Conservation (phyloP, 2,113 vertebrate species). For the Arothron firmamentum region DNA sequence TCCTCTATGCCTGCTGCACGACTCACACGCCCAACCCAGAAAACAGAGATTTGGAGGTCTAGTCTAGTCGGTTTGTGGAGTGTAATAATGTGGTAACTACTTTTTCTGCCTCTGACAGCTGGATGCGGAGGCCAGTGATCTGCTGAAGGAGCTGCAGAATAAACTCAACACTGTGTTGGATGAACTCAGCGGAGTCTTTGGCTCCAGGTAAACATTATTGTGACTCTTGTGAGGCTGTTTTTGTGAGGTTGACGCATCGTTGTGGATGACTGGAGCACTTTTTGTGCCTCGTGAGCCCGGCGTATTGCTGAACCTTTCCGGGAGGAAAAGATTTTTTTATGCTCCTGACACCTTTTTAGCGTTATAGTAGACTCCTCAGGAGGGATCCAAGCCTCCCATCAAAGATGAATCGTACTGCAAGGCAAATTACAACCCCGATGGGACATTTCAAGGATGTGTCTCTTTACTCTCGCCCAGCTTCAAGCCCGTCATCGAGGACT, state of each 20-base stretch:
- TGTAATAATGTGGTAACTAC: conserved; percentile 42
- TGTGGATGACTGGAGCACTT: conserved; percentile 14
- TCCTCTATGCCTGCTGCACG: conserved; percentile 24
- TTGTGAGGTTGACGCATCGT: conserved; percentile 7
- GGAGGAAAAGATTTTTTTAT: conserved; percentile 8
- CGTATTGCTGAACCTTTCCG: conserved; percentile 30
- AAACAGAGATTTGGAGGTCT: conserved; percentile 39
- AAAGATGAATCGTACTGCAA: neutral
- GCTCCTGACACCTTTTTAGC: conserved; percentile 8
- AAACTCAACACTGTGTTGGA: conserved; percentile 90
- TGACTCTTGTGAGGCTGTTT: neutral
- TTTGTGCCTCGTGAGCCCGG: conserved; percentile 21
- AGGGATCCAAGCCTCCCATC: neutral
- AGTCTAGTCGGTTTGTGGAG: conserved; percentile 24
- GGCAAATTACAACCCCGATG: neutral
- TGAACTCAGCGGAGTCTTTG: conserved; percentile 86
- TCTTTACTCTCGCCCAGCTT: conserved; percentile 75
- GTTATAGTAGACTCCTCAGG: conserved; percentile 6
- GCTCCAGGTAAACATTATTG: conserved; percentile 81
- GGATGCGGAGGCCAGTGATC: conserved; percentile 88
- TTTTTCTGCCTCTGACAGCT: conserved; percentile 77
- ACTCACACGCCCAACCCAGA: conserved; percentile 18
- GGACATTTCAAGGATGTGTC: neutral
- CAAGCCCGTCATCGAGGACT: conserved; percentile 88
- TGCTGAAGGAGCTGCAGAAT: conserved; percentile 93